Conservation (phyloP, 1,140 invertebrate species). For the Magallana gigas region DNA sequence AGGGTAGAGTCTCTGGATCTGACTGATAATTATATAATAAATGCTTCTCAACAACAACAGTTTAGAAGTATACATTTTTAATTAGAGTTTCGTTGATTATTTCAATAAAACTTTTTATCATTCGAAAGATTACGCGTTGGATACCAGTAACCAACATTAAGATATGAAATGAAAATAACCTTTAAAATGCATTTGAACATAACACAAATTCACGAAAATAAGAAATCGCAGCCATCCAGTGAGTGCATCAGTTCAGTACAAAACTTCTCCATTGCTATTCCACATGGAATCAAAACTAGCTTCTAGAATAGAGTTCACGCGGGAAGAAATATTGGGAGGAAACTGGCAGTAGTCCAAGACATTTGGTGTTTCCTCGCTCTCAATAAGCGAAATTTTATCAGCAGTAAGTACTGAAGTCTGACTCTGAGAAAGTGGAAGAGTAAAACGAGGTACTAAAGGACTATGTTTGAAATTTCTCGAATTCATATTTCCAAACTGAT, state of each 20-base stretch:
- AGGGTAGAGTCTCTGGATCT: too few species aligned
- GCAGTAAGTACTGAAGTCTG: constrained; percentile 16
- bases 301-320: constrained; percentile 40
- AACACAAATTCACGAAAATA: too few species aligned
- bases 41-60: too few species aligned
- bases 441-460: constrained; percentile 14
- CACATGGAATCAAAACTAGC: constrained; percentile 48
- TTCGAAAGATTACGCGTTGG: too few species aligned
- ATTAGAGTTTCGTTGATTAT: too few species aligned
- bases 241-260: constrained; percentile 39
- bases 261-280: constrained; percentile 51
- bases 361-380: constrained; percentile 7
- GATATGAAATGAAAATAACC: too few species aligned
- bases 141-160: too few species aligned
- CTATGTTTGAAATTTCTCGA: not conserved
- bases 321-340: constrained; percentile 19
- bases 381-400: constrained; percentile 48
- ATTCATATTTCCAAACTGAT: constrained; percentile 46
- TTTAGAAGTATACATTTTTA: too few species aligned
- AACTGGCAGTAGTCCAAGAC: not conserved
- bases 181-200: too few species aligned
- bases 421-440: constrained; percentile 28
- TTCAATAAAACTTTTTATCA: too few species aligned
- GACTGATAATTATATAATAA: too few species aligned
- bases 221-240: too few species aligned